Conservation (phyloP, 2,888 invertebrate species). For the Bembecia ichneumoniformis region DNA sequence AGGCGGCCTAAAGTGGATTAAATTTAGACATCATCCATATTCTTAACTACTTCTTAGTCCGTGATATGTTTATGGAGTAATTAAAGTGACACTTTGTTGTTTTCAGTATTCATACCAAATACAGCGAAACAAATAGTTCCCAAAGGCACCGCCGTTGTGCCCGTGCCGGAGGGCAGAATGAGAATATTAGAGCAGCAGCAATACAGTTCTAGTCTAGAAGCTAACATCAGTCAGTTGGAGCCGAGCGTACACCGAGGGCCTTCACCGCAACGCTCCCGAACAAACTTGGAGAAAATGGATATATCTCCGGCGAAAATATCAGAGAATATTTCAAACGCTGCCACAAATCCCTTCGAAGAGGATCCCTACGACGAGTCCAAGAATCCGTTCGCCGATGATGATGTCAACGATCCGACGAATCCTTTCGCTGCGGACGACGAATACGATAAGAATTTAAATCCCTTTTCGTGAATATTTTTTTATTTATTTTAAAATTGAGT, state of each 20-base stretch:
- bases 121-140: constrained; percentile 38
- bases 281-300: constrained; percentile 13
- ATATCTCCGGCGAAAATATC: constrained; percentile 21
- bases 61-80: too few species aligned
- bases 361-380: constrained; percentile 73
- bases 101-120: constrained; percentile 50
- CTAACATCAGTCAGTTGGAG: constrained; percentile 59
- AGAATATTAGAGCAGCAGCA: constrained; percentile 62
- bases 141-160: constrained; percentile 54
- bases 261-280: constrained; percentile 29
- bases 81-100: not conserved
- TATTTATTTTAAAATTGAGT: not conserved
- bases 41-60: too few species aligned
- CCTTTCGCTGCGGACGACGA: constrained; percentile 72
- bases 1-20: too few species aligned
- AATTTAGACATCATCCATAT: too few species aligned
- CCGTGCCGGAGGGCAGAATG: constrained; percentile 73
- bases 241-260: constrained; percentile 26
- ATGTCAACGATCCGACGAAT: constrained; percentile 60
- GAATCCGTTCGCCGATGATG: constrained; percentile 77
- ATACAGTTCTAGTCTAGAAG: constrained; percentile 76
- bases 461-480: constrained; percentile 68
- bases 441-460: constrained; percentile 84
- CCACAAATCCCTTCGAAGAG: constrained; percentile 56
- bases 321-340: constrained; percentile 10